These are phyloP conservation scores for Ptychoptera contaminata DNA, from an alignment of 2,888 invertebrate species.

Conservation along the genomic window DNA sequence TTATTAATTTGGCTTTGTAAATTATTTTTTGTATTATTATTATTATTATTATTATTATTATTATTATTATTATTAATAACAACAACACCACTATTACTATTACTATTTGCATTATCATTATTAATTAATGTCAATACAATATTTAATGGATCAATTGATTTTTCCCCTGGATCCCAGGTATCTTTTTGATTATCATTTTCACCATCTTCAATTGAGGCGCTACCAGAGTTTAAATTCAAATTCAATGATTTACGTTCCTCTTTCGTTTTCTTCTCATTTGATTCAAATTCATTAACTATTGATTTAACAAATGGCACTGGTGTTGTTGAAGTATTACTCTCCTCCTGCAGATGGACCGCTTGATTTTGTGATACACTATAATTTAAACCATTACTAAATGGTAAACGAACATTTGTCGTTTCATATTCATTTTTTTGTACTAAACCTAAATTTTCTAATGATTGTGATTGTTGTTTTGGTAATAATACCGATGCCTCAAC, in stretches of 20 bases:
- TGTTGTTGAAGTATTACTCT: conserved; percentile 18
- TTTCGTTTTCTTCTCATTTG: conserved; percentile 27
- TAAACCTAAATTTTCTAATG: conserved; percentile 26
- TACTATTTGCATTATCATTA: conserved; percentile 14
- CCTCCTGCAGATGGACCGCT: conserved; percentile 63
- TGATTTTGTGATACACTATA: conserved; percentile 86
- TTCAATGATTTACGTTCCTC: conserved; percentile 17
- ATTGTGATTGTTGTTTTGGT: conserved; percentile 29
- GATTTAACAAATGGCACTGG: conserved; percentile 45
- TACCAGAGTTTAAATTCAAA: conserved; percentile 14
- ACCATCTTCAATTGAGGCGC: conserved; percentile 25
- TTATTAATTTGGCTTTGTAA: conserved; percentile 15
- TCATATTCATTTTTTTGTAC: conserved; percentile 32
- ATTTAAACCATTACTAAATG: conserved; percentile 69
- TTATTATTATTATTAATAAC: conserved; percentile 23
- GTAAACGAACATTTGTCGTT: conserved; percentile 66
- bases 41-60: conserved; percentile 19
- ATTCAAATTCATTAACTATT: conserved; percentile 57
- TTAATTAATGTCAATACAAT: neutral
- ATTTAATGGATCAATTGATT: too few species aligned
- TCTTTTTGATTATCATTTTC: conserved; percentile 30
- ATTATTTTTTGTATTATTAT: conserved; percentile 25
- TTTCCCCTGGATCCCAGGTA: conserved; percentile 52
- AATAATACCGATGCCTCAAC: conserved; percentile 19
- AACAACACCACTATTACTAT: conserved; percentile 12